These are phyloP conservation scores for Molorchus minor DNA, from an alignment of 2,888 invertebrate species.

Conservation along the genomic window DNA sequence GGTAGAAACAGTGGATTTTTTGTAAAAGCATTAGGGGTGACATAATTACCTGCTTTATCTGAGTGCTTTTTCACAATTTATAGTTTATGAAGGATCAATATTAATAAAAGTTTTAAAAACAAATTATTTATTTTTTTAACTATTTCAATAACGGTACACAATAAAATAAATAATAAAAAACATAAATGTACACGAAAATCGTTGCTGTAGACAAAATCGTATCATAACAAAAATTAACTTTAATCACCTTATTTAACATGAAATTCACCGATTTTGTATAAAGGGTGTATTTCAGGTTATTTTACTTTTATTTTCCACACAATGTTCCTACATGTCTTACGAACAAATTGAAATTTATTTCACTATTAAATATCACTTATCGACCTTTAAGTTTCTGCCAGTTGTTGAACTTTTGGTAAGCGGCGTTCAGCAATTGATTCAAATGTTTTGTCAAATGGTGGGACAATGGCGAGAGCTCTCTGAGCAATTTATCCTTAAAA, in stretches of 20 bases:
- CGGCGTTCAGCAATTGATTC: slow-evolving; percentile 85
- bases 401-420: slow-evolving; percentile 84
- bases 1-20: too few species aligned
- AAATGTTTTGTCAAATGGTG: slow-evolving; percentile 85
- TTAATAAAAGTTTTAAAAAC: background rate
- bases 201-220: background rate
- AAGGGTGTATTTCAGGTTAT: too few species aligned
- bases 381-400: slow-evolving; percentile 74
- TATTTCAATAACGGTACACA: slow-evolving; percentile 9
- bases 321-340: too few species aligned
- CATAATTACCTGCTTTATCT: too few species aligned
- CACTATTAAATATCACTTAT: slow-evolving; percentile 46
- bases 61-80: too few species aligned
- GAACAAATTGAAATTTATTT: too few species aligned
- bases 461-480: slow-evolving; percentile 82
- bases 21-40: too few species aligned
- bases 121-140: background rate
- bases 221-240: too few species aligned
- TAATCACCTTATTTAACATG: too few species aligned
- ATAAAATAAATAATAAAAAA: slow-evolving; percentile 15
- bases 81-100: too few species aligned
- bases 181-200: background rate
- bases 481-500: slow-evolving; percentile 81
- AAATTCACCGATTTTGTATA: too few species aligned
- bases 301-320: too few species aligned